Conservation (phyloP, 1,140 invertebrate genomes). For the Cataglyphis hispanica region DNA sequence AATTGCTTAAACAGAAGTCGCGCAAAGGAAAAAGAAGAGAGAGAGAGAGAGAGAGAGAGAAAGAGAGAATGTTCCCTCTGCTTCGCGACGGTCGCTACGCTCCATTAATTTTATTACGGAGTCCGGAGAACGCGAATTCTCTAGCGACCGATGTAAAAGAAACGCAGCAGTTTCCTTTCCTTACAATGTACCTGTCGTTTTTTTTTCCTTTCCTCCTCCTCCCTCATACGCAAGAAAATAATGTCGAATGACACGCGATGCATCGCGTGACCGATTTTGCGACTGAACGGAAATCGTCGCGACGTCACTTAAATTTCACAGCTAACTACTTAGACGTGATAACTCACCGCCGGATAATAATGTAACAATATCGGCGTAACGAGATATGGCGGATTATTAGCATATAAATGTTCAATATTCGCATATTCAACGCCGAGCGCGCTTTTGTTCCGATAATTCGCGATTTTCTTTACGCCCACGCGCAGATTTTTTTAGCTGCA, state of each 20-base stretch:
- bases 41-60: slow-evolving; percentile 4
- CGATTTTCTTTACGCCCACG: not conserved
- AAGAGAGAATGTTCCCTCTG: slow-evolving; percentile 63
- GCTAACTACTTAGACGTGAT: slow-evolving; percentile 41
- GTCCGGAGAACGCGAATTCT: slow-evolving; percentile 68
- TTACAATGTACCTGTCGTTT: not conserved
- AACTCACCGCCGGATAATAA: slow-evolving; percentile 16
- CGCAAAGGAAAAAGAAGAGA: slow-evolving; percentile 66
- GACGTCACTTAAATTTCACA: slow-evolving; percentile 34
- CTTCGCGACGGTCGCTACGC: slow-evolving; percentile 67
- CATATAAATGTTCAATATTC: slow-evolving; percentile 50
- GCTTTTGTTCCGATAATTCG: not conserved
- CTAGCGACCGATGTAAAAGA: slow-evolving; percentile 59
- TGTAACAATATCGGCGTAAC: slow-evolving; percentile 16
- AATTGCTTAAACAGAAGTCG: slow-evolving; percentile 75
- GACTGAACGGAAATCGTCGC: slow-evolving; percentile 7
- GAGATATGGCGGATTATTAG: slow-evolving; percentile 39
- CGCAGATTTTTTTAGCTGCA: not conserved
- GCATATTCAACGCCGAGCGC: not conserved
- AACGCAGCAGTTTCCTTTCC: slow-evolving; percentile 30
- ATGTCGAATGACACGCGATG: slow-evolving; percentile 19
- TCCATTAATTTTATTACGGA: slow-evolving; percentile 82
- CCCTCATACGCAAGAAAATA: not conserved
- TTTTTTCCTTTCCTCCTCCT: not conserved
- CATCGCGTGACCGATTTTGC: slow-evolving; percentile 14